phyloP scores from a whole-genome alignment of 1,140 invertebrate genomes.

The Zaprionus lachaisei region DNA sequence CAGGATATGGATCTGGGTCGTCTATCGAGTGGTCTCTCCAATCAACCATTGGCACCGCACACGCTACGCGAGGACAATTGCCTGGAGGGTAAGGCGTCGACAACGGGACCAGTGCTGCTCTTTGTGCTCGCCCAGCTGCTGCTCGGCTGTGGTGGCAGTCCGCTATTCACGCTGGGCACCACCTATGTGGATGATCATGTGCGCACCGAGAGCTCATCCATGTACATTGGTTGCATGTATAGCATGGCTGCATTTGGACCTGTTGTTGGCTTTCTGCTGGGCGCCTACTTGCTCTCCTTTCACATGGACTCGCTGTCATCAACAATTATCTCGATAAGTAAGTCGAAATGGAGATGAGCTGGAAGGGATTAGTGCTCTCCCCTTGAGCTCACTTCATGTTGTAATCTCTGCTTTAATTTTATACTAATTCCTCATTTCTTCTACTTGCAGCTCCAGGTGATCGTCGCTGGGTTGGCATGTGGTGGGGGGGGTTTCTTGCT shows the following conservation, averaged over 20 bases:
- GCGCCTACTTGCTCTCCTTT: slow-evolving; percentile 95
- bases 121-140: slow-evolving; percentile 95
- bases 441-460: slow-evolving; percentile 89
- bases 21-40: slow-evolving; percentile 88
- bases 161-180: slow-evolving; percentile 94
- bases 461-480: slow-evolving; percentile 96
- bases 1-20: slow-evolving; percentile 90
- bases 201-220: slow-evolving; percentile 91
- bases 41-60: slow-evolving; percentile 89
- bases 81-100: slow-evolving; percentile 91
- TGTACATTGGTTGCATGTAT: slow-evolving; percentile 96
- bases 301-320: slow-evolving; percentile 94
- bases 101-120: slow-evolving; percentile 91
- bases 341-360: slow-evolving; percentile 44
- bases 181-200: slow-evolving; percentile 96
- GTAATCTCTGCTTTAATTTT: not conserved
- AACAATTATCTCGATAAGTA: slow-evolving; percentile 90
- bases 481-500: slow-evolving; percentile 97
- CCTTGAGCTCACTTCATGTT: not conserved
- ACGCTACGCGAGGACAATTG: slow-evolving; percentile 91
- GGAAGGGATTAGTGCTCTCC: not conserved
- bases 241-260: slow-evolving; percentile 97
- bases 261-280: slow-evolving; percentile 95
- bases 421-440: not conserved
- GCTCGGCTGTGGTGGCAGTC: slow-evolving; percentile 93